Base-by-base conservation (phyloP, 2,113 vertebrate genomes). In the Cheilinus undulatus region DNA sequence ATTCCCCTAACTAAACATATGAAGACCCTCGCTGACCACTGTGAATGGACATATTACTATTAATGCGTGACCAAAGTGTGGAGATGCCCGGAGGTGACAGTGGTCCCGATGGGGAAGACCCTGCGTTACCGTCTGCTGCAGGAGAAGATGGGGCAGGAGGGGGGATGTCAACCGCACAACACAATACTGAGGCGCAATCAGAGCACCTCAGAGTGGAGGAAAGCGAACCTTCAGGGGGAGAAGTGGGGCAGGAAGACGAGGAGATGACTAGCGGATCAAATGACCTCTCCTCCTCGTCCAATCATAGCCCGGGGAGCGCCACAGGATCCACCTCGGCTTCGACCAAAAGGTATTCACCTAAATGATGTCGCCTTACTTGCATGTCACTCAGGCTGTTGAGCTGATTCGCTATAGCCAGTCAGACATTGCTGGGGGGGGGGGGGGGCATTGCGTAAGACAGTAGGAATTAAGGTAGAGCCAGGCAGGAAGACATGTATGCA, bases 301-400 rank as follows among this genome's bases (percentile, higher is more conserved):
- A 80, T 52, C 75, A 40, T 38, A 90, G 86, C 65, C 91, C 60
- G 5, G 73, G 88, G 13, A 82, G 81, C 5, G 54, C 43, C 30
- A 76, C 42, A 0, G 89, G 81, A 40, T 92, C 90, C 27, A 90
- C 85, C 28, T 83, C 90, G 73, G 68, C 80, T 24, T 87, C 91
- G 82, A 78, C 74, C 38, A 84, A 78, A 89, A 96, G 96, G 95
- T 96, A 93, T 38, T 43, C 54, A 9, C 3, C 11, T 46, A 12
- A 46, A 20, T 62, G n/a, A 3, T 52, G 17, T 49, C 4, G 9
- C 8, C 13, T 51, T 19, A 58, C 4, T 27, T 13, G n/a, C n/a
- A n/a, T n/a, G n/a, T n/a, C n/a, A n/a, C n/a, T n/a, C n/a, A n/a
- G n/a, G n/a, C n/a, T n/a, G n/a, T n/a, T n/a, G n/a, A n/a, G n/a